phyloP scores from a whole-genome alignment of 1,140 invertebrate species.

The Asobara japonica region DNA sequence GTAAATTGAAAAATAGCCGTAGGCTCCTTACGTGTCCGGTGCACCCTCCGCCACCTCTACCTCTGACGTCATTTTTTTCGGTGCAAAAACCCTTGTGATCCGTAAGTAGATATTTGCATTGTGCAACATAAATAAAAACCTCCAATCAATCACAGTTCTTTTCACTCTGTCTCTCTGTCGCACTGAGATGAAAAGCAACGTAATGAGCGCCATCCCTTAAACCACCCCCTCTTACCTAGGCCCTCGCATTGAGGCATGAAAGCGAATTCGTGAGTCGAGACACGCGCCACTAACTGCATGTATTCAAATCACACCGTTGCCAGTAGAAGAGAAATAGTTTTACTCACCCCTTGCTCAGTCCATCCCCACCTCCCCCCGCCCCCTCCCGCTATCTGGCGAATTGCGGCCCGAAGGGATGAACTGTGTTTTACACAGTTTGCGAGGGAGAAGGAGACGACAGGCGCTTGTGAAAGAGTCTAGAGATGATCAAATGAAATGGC shows the following conservation, averaged over 20 bases:
- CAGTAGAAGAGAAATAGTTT: constrained; percentile 63
- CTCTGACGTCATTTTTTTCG: too few species aligned
- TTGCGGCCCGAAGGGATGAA: constrained; percentile 15
- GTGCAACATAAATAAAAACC: too few species aligned
- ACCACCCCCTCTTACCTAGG: constrained; percentile 37
- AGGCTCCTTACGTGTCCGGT: too few species aligned
- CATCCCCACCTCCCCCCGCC: constrained; percentile 24
- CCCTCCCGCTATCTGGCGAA: too few species aligned
- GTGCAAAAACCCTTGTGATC: too few species aligned
- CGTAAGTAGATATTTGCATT: too few species aligned
- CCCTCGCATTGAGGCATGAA: background rate
- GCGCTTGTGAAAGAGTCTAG: background rate
- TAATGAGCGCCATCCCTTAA: constrained; percentile 55
- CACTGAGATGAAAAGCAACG: constrained; percentile 44
- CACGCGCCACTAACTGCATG: constrained; percentile 64
- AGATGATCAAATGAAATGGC: constrained; percentile 7
- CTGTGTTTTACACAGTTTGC: constrained; percentile 1
- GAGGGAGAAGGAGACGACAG: background rate
- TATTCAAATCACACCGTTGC: constrained; percentile 63
- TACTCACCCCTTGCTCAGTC: constrained; percentile 34
- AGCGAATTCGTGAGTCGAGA: constrained; percentile 50
- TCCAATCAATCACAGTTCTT: too few species aligned
- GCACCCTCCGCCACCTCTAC: too few species aligned
- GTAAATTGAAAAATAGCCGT: too few species aligned
- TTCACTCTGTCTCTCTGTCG: background rate